These are phyloP conservation scores for Alouatta palliata DNA, from an alignment of 2,113 vertebrate species.

Conservation along the genomic window DNA sequence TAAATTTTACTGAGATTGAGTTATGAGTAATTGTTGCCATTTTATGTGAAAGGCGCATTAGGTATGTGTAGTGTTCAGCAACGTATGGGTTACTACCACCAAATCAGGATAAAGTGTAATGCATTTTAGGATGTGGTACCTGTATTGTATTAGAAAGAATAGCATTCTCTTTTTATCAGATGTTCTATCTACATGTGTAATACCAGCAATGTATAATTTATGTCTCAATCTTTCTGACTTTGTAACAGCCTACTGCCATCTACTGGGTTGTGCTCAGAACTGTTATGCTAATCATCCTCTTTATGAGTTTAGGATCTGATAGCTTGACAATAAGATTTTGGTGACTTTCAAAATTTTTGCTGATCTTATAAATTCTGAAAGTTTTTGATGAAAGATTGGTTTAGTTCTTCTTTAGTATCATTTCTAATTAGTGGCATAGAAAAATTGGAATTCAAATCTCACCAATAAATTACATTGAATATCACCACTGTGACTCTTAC, in stretches of 20 bases:
- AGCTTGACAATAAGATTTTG: neutral
- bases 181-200: neutral
- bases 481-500: neutral
- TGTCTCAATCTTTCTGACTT: constrained; percentile 19
- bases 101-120: neutral
- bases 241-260: constrained; percentile 67
- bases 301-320: neutral
- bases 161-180: neutral
- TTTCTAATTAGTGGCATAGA: neutral
- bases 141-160: neutral
- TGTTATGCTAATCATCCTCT: neutral
- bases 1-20: neutral
- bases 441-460: neutral
- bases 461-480: neutral
- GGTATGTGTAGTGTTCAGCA: neutral
- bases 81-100: neutral
- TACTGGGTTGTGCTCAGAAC: constrained; percentile 56
- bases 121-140: neutral
- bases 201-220: neutral
- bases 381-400: neutral
- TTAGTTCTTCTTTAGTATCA: neutral
- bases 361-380: neutral
- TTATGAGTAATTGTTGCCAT: neutral
- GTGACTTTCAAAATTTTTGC: neutral
- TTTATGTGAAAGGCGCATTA: neutral